Evolutionary conservation across 2,797 vertebrate genomes (phyloP).

Genomic region (Arnoldichthys spilopterus): DNA sequence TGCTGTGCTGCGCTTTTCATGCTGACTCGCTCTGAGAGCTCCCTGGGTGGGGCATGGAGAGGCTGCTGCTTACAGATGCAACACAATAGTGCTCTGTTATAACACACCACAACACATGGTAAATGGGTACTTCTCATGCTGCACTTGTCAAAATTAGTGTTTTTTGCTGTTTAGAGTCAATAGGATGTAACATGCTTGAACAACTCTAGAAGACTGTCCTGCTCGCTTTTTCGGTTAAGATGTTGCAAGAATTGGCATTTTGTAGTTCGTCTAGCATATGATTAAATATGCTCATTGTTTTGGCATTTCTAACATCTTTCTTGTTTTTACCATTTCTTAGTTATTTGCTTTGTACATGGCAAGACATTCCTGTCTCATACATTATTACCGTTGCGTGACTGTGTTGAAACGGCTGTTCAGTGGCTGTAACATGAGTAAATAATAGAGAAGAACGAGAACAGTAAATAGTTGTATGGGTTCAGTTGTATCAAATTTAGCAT

Average conservation of each 20-base stretch:
- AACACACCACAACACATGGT: constrained; percentile 49
- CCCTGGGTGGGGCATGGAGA: constrained; percentile 56
- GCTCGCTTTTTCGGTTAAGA: not conserved
- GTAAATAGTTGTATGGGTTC: not conserved
- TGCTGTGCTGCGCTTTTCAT: constrained; percentile 31
- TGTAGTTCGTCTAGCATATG: not conserved
- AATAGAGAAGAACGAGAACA: not conserved
- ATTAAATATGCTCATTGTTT: not conserved
- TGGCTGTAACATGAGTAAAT: not conserved
- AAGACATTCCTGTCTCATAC: not conserved
- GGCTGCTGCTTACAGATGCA: constrained; percentile 56
- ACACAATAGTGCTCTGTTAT: constrained; percentile 57
- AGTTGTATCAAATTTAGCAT: not conserved
- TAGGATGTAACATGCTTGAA: not conserved
- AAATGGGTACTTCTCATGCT: constrained; percentile 39
- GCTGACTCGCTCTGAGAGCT: constrained; percentile 45
- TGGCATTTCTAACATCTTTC: too few relatives aligned
- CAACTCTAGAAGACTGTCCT: not conserved
- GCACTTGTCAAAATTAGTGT: constrained; percentile 20
- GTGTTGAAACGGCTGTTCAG: not conserved
- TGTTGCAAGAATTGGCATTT: not conserved
- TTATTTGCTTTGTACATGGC: not conserved
- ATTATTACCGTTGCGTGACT: not conserved
- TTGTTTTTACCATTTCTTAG: not conserved
- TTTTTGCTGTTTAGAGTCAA: not conserved